phyloP scores from a whole-genome alignment of 2,113 vertebrate species.

The Montifringilla adamsi region DNA sequence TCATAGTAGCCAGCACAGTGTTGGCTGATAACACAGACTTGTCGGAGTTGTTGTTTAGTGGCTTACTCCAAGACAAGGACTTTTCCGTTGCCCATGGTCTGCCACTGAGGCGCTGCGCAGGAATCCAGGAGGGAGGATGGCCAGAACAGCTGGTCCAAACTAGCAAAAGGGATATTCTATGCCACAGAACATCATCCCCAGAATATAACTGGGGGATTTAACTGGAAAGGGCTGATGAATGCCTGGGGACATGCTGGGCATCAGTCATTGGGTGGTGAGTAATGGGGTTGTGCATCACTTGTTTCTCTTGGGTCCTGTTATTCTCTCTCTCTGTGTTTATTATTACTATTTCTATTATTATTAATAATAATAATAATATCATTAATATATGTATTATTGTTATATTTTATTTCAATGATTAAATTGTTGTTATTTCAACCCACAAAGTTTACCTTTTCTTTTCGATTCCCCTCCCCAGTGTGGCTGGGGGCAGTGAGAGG shows the following conservation, averaged over 20 bases:
- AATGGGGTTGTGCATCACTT: neutral
- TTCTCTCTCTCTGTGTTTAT: neutral
- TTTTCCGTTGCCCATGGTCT: neutral
- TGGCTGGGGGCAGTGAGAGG: neutral
- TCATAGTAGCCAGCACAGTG: neutral
- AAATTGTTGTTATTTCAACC: neutral
- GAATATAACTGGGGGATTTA: neutral
- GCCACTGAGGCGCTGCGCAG: neutral
- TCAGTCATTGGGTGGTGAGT: neutral
- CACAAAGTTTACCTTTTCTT: neutral
- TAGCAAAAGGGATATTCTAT: neutral
- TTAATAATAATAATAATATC: neutral
- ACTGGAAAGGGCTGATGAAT: neutral
- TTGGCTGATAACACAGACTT: neutral
- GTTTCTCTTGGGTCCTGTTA: neutral
- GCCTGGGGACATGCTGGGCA: rapidly evolving
- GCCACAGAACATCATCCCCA: neutral
- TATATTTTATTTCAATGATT: neutral
- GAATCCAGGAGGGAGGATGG: neutral
- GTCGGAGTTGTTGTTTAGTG: neutral
- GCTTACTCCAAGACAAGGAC: neutral
- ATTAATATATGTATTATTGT: neutral
- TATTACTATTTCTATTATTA: neutral
- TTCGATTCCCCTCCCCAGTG: rapidly evolving
- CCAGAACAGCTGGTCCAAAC: neutral